Conservation (phyloP, 1,140 invertebrate species). For the Trichonephila clavipes region DNA sequence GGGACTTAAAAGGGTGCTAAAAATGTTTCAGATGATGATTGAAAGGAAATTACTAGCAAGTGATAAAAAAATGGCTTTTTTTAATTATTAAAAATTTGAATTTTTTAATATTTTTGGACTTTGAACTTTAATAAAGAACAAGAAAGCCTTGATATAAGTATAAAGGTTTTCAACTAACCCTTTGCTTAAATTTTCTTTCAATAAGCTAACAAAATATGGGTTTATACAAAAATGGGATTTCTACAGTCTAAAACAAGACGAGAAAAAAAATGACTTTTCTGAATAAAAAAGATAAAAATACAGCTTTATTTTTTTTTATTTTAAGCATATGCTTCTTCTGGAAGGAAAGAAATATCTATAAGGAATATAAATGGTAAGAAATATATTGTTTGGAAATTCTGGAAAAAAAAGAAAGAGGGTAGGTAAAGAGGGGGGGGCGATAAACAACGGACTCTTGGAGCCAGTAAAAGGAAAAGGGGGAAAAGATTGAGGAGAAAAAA, state of each 20-base stretch:
- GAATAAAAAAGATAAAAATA: neutral
- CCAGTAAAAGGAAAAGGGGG: slow-evolving; percentile 40
- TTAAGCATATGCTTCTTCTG: slow-evolving; percentile 58
- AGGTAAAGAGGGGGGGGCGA: slow-evolving; percentile 1
- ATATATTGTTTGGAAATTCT: slow-evolving; percentile 75
- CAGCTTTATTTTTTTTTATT: neutral
- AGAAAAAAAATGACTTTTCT: neutral
- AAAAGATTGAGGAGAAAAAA: slow-evolving; percentile 52
- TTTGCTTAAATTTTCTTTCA: too few relatives aligned
- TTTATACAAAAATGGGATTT: neutral
- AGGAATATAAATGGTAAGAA: slow-evolving; percentile 76
- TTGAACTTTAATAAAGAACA: too few relatives aligned
- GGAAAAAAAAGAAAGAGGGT: neutral
- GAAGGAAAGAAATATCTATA: slow-evolving; percentile 70
- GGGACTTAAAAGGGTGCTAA: too few relatives aligned
- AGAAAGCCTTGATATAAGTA: too few relatives aligned
- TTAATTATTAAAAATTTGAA: too few relatives aligned
- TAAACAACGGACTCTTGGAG: slow-evolving; percentile 67
- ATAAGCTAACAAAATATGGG: too few relatives aligned
- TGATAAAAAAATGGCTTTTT: too few relatives aligned
- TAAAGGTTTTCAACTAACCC: too few relatives aligned
- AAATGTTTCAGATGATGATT: too few relatives aligned
- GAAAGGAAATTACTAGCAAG: too few relatives aligned
- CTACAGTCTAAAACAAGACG: neutral
- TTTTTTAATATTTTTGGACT: too few relatives aligned